phyloP scores from a whole-genome alignment of 1,140 invertebrate species.

The Pantala flavescens region DNA sequence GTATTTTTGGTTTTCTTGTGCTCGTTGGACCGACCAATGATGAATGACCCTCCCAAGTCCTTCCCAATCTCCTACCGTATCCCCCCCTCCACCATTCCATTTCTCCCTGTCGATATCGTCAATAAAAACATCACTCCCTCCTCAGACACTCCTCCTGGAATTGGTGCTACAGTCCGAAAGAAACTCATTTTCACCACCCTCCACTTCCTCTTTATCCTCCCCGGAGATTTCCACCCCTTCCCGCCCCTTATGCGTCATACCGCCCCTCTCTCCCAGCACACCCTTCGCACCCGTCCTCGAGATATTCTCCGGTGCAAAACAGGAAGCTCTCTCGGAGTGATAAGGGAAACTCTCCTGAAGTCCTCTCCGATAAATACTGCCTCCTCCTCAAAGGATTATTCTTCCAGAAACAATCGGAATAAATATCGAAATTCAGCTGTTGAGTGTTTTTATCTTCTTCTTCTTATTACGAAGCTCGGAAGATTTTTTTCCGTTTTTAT shows the following conservation, averaged over 20 bases:
- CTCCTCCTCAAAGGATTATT: too few species aligned
- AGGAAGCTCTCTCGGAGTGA: too few species aligned
- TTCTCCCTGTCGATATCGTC: background rate
- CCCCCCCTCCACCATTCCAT: background rate
- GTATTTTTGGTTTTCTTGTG: slow-evolving; percentile 10
- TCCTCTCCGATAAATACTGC: too few species aligned
- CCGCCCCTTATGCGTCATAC: background rate
- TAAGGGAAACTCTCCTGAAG: too few species aligned
- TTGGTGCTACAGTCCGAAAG: background rate
- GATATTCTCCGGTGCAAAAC: too few species aligned
- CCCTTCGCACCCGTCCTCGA: background rate
- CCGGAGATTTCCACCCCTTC: background rate
- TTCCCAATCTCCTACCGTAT: background rate
- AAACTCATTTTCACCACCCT: background rate
- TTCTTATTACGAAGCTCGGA: too few species aligned
- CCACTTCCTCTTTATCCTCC: background rate
- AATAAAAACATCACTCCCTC: background rate
- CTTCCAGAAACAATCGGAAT: too few species aligned
- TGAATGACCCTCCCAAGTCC: background rate
- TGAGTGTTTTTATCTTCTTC: too few species aligned
- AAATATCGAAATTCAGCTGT: too few species aligned
- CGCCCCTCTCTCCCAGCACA: background rate
- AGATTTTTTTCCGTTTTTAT: too few species aligned
- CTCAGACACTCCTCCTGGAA: background rate
- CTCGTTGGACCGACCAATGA: background rate